A percentile compares a stretch with the other conserved stretches of the same genome.
phyloP scores from a whole-genome alignment of 2,113 vertebrate species.

The Psilopsiagon aymara region DNA sequence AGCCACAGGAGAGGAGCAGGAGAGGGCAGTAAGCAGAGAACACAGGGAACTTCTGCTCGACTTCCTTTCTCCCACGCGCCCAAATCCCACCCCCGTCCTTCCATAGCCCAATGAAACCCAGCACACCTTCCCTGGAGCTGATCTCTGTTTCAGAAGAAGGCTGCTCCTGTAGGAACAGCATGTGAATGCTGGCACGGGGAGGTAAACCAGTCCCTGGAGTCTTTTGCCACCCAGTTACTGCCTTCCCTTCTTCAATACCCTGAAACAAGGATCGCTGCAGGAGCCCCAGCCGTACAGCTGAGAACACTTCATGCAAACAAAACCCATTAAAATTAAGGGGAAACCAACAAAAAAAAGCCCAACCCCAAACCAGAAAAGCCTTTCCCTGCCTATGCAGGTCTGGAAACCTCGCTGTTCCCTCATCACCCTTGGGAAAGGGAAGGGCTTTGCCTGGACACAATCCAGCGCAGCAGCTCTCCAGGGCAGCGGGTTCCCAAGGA shows the following conservation, averaged over 20 bases:
- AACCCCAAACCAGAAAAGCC: not conserved
- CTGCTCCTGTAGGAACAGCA: not conserved
- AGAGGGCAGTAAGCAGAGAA: rapidly evolving
- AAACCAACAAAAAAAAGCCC: not conserved
- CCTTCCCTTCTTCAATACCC: not conserved
- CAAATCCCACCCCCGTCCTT: not conserved
- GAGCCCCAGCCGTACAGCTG: not conserved
- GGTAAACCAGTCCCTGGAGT: not conserved
- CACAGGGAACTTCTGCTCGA: not conserved
- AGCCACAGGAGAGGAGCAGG: not conserved
- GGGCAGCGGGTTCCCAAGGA: not conserved
- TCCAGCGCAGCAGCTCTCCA: not conserved
- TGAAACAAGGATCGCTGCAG: not conserved
- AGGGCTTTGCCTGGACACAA: not conserved
- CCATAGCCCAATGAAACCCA: not conserved
- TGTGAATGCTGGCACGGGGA: not conserved
- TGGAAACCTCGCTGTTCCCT: not conserved
- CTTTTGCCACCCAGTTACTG: not conserved
- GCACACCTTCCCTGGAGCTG: not conserved
- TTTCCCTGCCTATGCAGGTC: not conserved
- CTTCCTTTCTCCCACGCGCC: not conserved
- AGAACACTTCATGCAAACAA: not conserved
- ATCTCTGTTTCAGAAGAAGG: constrained; percentile 4
- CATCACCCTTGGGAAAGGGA: not conserved
- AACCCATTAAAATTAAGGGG: not conserved